These are phyloP conservation scores for Caenorhabditis macrosperma DNA, from an alignment of 2,888 invertebrate species.

Conservation along the genomic window DNA sequence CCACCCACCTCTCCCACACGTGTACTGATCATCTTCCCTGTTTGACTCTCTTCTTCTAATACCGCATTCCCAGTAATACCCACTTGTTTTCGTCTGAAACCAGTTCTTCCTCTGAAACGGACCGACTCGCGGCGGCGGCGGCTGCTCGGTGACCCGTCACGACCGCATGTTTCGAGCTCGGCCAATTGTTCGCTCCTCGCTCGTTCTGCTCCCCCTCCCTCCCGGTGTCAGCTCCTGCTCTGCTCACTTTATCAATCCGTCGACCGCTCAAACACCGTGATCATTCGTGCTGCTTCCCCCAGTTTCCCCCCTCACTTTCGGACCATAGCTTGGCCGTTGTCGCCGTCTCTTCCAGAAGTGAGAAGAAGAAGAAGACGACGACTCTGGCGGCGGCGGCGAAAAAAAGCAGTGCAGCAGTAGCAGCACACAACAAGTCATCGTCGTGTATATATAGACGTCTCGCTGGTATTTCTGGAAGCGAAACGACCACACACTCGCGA, in stretches of 20 bases:
- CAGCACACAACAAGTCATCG: slow-evolving; percentile 38
- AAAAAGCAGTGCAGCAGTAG: slow-evolving; percentile 19
- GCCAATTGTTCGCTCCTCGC: slow-evolving; percentile 26
- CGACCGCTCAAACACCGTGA: neutral
- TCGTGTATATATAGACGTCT: slow-evolving; percentile 24
- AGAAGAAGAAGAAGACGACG: neutral
- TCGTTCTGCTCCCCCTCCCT: slow-evolving; percentile 5
- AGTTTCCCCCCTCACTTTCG: too few relatives aligned
- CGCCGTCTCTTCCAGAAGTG: neutral
- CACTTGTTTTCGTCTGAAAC: neutral
- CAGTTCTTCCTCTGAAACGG: neutral
- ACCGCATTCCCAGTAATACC: neutral
- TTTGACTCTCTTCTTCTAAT: too few relatives aligned
- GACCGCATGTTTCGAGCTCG: slow-evolving; percentile 8
- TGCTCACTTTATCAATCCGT: slow-evolving; percentile 23
- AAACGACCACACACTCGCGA: slow-evolving; percentile 4
- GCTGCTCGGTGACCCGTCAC: slow-evolving; percentile 13
- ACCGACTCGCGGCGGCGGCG: neutral
- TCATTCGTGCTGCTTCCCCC: too few relatives aligned
- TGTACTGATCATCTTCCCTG: neutral
- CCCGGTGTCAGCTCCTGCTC: neutral
- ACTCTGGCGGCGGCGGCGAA: too few relatives aligned
- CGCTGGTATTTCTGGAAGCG: slow-evolving; percentile 43
- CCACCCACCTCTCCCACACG: too few relatives aligned
- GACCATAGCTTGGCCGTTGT: too few relatives aligned